Evolutionary conservation across 2,888 invertebrate genomes (phyloP), one percentile per base, ranked within the genome.

Genomic region (Microplitis deprimator): DNA sequence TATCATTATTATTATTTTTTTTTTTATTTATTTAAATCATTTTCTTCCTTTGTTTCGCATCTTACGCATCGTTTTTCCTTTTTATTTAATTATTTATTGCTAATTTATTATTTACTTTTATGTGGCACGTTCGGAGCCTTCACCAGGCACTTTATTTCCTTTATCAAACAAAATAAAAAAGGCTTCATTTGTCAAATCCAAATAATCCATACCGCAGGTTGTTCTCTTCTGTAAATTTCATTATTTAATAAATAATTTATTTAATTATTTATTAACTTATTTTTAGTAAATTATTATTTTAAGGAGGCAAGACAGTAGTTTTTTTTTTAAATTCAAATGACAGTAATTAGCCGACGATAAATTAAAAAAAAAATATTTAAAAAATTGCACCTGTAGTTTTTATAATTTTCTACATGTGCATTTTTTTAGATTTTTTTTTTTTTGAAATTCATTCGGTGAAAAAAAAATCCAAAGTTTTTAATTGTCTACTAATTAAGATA

Each of bases 171-270:
- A 81, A 79, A 77, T 39, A 40, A 16, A 59, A 68, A 65, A 29
- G 29, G 76, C 77, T 80, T 86, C 85, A 86, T 81, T 85, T 85
- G 77, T 84, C 83, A 81, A 82, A 85, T 83, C 85, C 84, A 79
- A 82, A 83, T 73, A 81, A 84, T 78, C 83, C 85, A 81, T 82
- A 79, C 80, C 82, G 84, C 79, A 83, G 83, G 82, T 81, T 83
- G 84, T 83, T 85, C 81, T 83, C 82, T 79, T 85, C 87, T 87
- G 87, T 80, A 87, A 87, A 84, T 70, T 50, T 41, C 20, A 50
- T 60, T 73, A 70, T 77, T 64, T 69, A 29, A 29, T 29, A 29
- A 29, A 29, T 29, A 29, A 4, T 75, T 70, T 65, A 8, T 64
- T 76, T 50, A 13, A 10, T 29, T 65, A 64, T 67, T 39, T 70